Evolutionary conservation across 2,113 vertebrate species (phyloP), one percentile per base, ranked within the genome.

Genomic region (Trematomus loennbergii): DNA sequence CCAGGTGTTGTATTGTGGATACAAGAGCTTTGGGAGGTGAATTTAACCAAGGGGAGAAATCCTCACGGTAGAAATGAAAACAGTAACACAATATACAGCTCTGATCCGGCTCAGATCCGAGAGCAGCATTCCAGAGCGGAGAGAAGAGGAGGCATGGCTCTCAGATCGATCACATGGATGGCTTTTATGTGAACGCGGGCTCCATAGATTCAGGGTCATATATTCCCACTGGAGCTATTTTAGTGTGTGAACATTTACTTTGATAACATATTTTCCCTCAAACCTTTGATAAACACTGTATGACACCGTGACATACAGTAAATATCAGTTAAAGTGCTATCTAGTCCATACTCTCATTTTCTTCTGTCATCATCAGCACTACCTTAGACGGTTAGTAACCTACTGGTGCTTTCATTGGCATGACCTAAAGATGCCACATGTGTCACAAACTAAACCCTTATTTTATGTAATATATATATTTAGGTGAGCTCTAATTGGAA

Each of bases 1-100:
- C 93, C 94, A 95, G 94, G 94, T 95, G 94, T 95, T 94, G 91
- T 94, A 92, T 93, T 95, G 94, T 95, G 94, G 94, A 95, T 93
- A 94, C 93, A 95, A 93, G 92, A 93, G 94, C 91, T 95, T 95
- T 94, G 81, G 82, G 76, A 65, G 72, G 84, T 84, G 86, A 87
- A 83, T 93, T 92, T 91, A 89, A 93, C 91, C 91, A 91, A 85
- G 92, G 74, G 62, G 81, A 93, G 91, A 95, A 94, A 95, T 93
- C 94, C 91, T 85, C 87, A 73, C 72, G 64, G 87, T 94, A 90
- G 93, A 94, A 94, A 94, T 86, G 88, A 94, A 94, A 95, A 94
- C 95, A 95, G 91, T 87, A 92, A 94, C 88, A 92, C 90, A 94
- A 94, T 94, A 94, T 92, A 89, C 71, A 72, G 85, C 78, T 73